These are phyloP conservation scores for Hydraecia micacea DNA, from an alignment of 2,888 invertebrate species.

Conservation along the genomic window DNA sequence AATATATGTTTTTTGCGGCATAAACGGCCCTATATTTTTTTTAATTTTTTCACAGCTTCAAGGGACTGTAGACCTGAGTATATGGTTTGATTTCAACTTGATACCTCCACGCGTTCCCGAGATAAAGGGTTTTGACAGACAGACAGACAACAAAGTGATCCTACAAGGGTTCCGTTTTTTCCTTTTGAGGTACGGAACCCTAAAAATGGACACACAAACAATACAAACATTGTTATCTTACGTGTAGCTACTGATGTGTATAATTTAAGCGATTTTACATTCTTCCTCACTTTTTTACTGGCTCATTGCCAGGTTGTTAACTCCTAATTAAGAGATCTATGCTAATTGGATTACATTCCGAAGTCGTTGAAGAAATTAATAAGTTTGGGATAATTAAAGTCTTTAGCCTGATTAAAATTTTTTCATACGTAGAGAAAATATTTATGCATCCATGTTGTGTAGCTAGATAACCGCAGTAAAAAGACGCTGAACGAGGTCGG, in stretches of 20 bases:
- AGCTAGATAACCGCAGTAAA: not conserved
- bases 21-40: too few relatives aligned
- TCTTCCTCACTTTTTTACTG: constrained; percentile 42
- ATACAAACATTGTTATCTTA: constrained; percentile 13
- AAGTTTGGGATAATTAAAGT: constrained; percentile 22
- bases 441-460: not conserved
- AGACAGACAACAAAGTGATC: too few relatives aligned
- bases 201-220: not conserved
- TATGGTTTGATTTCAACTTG: too few relatives aligned
- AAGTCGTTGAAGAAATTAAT: constrained; percentile 25
- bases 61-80: too few relatives aligned
- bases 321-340: constrained; percentile 50
- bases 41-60: too few relatives aligned
- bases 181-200: too few relatives aligned
- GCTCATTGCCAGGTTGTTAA: constrained; percentile 41
- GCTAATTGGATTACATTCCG: constrained; percentile 44
- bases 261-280: constrained; percentile 46
- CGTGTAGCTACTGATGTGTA: constrained; percentile 16
- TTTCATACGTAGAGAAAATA: not conserved
- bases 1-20: too few relatives aligned
- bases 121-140: too few relatives aligned
- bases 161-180: too few relatives aligned
- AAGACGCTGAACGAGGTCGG: too few relatives aligned
- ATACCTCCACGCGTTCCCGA: too few relatives aligned
- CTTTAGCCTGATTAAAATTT: not conserved